A percentile compares a stretch with the other conserved stretches of the same genome.
phyloP scores from a whole-genome alignment of 2,113 vertebrate species.

The Bostrychus sinensis region DNA sequence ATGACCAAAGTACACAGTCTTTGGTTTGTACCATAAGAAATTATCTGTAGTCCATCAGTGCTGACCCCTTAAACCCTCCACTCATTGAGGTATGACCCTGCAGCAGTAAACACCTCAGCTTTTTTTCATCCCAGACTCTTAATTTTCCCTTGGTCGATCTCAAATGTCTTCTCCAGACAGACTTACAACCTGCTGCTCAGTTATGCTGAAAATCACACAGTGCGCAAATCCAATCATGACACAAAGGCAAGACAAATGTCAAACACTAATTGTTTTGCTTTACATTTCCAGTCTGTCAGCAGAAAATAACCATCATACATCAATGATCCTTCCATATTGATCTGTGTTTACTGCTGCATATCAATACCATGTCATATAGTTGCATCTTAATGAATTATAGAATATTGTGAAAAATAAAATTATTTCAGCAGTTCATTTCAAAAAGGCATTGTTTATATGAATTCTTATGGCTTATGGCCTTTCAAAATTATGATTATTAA shows the following conservation, averaged over 20 bases:
- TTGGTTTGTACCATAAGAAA: conserved; percentile 9
- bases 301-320: conserved; percentile 1
- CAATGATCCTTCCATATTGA: conserved; percentile 16
- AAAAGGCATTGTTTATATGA: too few species aligned
- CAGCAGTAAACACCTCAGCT: not conserved
- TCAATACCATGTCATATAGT: not conserved
- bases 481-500: too few species aligned
- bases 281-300: conserved; percentile 13
- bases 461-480: too few species aligned
- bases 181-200: conserved; percentile 48
- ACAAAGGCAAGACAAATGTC: conserved; percentile 18
- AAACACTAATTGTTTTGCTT: conserved; percentile 37
- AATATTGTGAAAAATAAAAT: not conserved
- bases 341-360: not conserved
- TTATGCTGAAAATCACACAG: conserved; percentile 59
- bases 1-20: not conserved
- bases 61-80: conserved; percentile 33
- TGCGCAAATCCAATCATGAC: conserved; percentile 35
- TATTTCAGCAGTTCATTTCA: too few species aligned
- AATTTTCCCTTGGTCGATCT: conserved; percentile 43
- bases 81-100: conserved; percentile 4
- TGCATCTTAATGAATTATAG: not conserved
- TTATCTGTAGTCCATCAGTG: conserved; percentile 12
- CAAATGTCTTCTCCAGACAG: conserved; percentile 28
- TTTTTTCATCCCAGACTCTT: conserved; percentile 12